A percentile compares a stretch with the other conserved stretches of the same genome.
Evolutionary conservation across 2,888 invertebrate species (phyloP).

Genomic region (Leptinotarsa haldemani): DNA sequence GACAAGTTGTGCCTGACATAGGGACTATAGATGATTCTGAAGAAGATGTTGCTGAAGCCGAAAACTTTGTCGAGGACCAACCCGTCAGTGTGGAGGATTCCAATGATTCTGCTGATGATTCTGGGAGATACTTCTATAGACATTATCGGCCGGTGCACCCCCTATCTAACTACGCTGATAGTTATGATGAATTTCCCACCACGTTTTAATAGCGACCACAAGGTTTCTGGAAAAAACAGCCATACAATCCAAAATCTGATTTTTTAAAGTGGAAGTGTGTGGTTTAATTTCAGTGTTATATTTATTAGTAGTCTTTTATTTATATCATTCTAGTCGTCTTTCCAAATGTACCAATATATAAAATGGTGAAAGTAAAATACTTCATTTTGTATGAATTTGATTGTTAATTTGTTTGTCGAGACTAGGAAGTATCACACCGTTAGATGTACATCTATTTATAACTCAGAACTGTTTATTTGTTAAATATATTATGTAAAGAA

Average conservation of each 20-base stretch:
- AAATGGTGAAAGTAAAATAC: no score
- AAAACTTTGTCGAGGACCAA: neutral
- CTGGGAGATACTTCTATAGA: neutral
- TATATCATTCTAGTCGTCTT: neutral
- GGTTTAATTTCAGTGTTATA: neutral
- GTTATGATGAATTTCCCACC: constrained; percentile 21
- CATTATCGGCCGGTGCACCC: neutral
- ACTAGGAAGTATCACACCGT: constrained; percentile 8
- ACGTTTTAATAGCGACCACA: neutral
- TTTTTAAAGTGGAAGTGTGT: neutral
- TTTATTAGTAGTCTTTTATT: neutral
- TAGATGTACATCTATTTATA: constrained; percentile 1
- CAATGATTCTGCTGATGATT: neutral
- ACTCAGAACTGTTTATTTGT: constrained; percentile 2
- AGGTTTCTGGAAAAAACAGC: neutral
- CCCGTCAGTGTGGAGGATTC: neutral
- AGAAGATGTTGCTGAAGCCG: neutral
- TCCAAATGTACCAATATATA: neutral
- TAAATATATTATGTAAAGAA: constrained; percentile 5
- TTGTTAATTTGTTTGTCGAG: neutral
- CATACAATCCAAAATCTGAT: neutral
- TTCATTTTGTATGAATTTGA: neutral
- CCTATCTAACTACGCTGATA: constrained; percentile 20
- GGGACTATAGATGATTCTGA: constrained; percentile 9
- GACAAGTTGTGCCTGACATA: neutral